Percentiles rank a stretch among this genome's conserved stretches.
These are phyloP conservation scores for Hoplodrina blanda DNA, from an alignment of 2,888 invertebrate genomes.

Conservation along the genomic window DNA sequence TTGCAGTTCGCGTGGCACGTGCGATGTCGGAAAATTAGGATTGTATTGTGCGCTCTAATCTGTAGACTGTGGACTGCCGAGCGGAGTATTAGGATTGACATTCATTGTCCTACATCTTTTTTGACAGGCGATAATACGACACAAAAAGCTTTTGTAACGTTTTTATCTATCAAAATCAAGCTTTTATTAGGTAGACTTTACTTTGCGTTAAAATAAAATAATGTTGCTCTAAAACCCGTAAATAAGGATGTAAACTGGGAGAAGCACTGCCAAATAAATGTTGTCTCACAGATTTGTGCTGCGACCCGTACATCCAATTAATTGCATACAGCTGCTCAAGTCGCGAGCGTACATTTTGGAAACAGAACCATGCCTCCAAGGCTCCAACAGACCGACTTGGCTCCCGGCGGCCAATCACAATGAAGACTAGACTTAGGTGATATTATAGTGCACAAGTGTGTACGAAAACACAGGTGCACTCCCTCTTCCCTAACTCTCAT, in stretches of 20 bases:
- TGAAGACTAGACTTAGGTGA: no score
- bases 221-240: slow-evolving; percentile 33
- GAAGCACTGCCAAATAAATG: slow-evolving; percentile 34
- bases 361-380: background rate
- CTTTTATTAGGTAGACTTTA: slow-evolving; percentile 11
- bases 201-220: slow-evolving; percentile 23
- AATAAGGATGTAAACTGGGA: slow-evolving; percentile 23
- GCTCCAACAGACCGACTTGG: no score
- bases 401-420: no score
- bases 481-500: no score
- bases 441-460: no score
- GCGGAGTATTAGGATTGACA: slow-evolving; percentile 16
- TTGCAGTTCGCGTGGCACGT: background rate
- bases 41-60: slow-evolving; percentile 43
- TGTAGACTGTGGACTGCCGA: slow-evolving; percentile 25
- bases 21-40: slow-evolving; percentile 29
- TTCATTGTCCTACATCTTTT: background rate
- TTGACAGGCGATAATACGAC: slow-evolving; percentile 11
- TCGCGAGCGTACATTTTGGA: slow-evolving; percentile 7
- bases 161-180: slow-evolving; percentile 1
- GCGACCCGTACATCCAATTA: slow-evolving; percentile 32
- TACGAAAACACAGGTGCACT: no score
- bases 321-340: slow-evolving; percentile 31
- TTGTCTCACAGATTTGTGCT: slow-evolving; percentile 16
- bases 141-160: background rate